Conservation (phyloP, 2,888 invertebrate species). For the Brachypterus glaber region DNA sequence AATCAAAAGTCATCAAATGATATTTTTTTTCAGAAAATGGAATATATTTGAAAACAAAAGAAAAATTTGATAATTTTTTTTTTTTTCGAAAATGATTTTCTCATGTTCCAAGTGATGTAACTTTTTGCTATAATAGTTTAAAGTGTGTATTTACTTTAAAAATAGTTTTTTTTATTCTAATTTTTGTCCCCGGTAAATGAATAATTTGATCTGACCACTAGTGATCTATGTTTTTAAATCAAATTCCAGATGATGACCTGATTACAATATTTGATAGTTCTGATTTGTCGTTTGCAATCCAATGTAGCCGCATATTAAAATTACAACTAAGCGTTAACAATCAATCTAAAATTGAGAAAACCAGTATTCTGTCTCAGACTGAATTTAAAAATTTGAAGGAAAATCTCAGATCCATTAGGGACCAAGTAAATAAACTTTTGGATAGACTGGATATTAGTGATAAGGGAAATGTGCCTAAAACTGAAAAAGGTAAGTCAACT, state of each 20-base stretch:
- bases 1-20: too few species aligned
- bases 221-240: too few species aligned
- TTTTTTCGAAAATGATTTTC: too few species aligned
- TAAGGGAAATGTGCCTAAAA: constrained; percentile 19
- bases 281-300: constrained; percentile 60
- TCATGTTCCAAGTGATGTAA: too few species aligned
- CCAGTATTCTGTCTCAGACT: constrained; percentile 27
- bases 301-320: constrained; percentile 55
- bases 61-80: too few species aligned
- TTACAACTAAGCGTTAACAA: constrained; percentile 48
- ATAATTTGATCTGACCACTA: too few species aligned
- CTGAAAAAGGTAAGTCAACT: constrained; percentile 21
- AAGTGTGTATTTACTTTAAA: too few species aligned
- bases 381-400: constrained; percentile 43
- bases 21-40: too few species aligned
- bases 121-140: too few species aligned
- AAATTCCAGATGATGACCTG: constrained; percentile 58
- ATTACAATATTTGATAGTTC: constrained; percentile 62
- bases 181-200: too few species aligned
- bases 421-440: constrained; percentile 49
- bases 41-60: too few species aligned
- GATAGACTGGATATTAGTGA: constrained; percentile 43
- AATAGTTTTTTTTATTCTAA: too few species aligned
- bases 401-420: constrained; percentile 43
- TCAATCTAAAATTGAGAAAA: constrained; percentile 30